Evolutionary conservation across 2,113 vertebrate genomes (phyloP).

Genomic region (Rhinoderma darwinii): DNA sequence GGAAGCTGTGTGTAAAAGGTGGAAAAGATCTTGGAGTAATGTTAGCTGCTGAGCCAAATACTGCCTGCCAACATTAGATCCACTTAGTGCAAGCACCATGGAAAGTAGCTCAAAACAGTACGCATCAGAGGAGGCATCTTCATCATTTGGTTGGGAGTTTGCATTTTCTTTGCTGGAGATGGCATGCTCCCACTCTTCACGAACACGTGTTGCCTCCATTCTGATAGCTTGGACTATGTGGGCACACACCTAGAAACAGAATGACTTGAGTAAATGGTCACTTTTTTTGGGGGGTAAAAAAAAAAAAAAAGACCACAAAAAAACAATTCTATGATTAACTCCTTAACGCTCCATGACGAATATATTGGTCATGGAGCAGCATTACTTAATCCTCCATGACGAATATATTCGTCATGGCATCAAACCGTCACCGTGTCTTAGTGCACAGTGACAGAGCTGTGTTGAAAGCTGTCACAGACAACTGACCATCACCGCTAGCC

Average conservation of each 20-base stretch:
- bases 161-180: constrained; percentile 99
- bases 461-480: no score
- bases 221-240: constrained; percentile 98
- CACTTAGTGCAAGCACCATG: constrained; percentile 95
- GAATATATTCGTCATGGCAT: no score
- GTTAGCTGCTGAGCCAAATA: constrained; percentile 97
- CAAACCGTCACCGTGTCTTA: no score
- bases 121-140: constrained; percentile 93
- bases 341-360: no score
- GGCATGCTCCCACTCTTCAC: constrained; percentile 98
- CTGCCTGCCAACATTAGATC: constrained; percentile 95
- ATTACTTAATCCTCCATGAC: no score
- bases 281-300: not conserved
- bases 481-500: no score
- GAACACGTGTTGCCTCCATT: constrained; percentile 96
- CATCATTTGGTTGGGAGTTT: constrained; percentile 95
- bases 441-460: no score
- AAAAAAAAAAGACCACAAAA: no score
- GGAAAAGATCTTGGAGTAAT: constrained; percentile 96
- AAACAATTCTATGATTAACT: no score
- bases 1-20: constrained; percentile 93
- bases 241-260: constrained; percentile 84
- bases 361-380: no score
- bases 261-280: not conserved
- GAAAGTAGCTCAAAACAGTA: constrained; percentile 98